Percentiles rank a stretch among this genome's conserved stretches.
phyloP scores from a whole-genome alignment of 2,797 vertebrate genomes.

The Todus mexicanus region DNA sequence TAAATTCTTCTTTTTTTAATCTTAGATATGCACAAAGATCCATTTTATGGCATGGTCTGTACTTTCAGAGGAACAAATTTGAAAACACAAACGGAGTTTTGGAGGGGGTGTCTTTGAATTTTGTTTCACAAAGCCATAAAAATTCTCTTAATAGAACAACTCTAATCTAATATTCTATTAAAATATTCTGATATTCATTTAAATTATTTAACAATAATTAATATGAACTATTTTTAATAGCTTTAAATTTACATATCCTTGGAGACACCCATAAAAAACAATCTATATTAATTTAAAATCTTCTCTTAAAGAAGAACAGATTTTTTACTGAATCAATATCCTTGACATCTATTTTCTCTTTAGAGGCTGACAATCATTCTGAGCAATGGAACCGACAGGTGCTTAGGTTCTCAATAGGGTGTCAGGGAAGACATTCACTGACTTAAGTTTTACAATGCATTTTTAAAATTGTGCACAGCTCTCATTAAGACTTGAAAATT shows the following conservation, averaged over 20 bases:
- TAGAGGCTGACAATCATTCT: not conserved
- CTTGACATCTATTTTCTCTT: not conserved
- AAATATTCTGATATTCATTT: not conserved
- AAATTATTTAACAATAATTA: not conserved
- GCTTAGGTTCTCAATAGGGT: accelerated
- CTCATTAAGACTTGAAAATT: not conserved
- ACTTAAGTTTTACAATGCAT: not conserved
- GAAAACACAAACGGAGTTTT: not conserved
- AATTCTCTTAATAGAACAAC: not conserved
- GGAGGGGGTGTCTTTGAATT: not conserved
- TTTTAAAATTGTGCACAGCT: not conserved
- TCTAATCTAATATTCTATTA: not conserved
- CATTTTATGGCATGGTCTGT: not conserved
- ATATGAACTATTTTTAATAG: not conserved
- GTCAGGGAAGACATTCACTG: not conserved
- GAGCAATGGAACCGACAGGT: not conserved
- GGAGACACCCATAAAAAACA: not conserved
- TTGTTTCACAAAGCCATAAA: not conserved
- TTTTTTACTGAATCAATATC: not conserved
- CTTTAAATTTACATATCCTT: not conserved
- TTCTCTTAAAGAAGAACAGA: not conserved
- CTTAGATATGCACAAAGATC: not conserved
- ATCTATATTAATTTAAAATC: not conserved
- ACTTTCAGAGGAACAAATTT: not conserved
- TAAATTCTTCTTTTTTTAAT: not conserved